These are phyloP conservation scores for Thamnophis sirtalis DNA, from an alignment of 2,113 vertebrate genomes.

Conservation along the genomic window DNA sequence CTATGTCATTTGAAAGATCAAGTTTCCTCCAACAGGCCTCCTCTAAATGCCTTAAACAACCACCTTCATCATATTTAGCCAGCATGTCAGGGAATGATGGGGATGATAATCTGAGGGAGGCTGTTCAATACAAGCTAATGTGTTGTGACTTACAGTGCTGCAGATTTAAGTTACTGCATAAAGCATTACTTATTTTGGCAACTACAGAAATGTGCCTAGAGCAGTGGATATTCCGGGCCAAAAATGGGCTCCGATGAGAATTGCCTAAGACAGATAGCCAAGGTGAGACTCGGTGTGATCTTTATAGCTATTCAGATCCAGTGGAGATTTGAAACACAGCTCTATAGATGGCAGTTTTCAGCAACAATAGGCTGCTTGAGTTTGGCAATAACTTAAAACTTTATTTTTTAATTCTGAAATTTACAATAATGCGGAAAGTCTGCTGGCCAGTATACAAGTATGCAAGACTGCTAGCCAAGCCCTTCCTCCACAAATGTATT, in stretches of 20 bases:
- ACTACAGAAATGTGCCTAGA: not conserved
- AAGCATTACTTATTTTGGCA: not conserved
- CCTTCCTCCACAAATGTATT: not conserved
- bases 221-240: not conserved
- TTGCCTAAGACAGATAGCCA: not conserved
- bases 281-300: not conserved
- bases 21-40: not conserved
- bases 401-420: not conserved
- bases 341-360: not conserved
- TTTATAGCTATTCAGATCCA: not conserved
- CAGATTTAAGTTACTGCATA: not conserved
- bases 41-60: not conserved
- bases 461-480: accelerated
- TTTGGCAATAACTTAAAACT: not conserved
- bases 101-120: not conserved
- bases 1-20: not conserved
- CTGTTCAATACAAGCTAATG: not conserved
- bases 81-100: not conserved
- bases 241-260: not conserved
- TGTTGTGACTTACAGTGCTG: not conserved
- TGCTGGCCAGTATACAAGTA: not conserved
- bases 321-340: not conserved
- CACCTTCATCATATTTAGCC: not conserved
- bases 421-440: not conserved
- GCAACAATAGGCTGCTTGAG: not conserved